Conservation (phyloP, 2,888 invertebrate genomes). For the Lasioglossum calceatum region DNA sequence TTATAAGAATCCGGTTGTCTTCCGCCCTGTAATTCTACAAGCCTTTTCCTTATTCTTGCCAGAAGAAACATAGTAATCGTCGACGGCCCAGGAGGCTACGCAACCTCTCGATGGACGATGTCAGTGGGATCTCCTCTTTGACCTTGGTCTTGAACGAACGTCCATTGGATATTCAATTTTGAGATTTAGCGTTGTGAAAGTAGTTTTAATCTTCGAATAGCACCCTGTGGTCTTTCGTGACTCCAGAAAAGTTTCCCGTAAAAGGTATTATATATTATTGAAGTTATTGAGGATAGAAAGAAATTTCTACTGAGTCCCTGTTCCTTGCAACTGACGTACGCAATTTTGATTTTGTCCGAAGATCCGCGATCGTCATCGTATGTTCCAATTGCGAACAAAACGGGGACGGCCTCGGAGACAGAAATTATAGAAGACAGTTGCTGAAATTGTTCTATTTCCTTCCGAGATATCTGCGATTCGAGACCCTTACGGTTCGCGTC, state of each 20-base stretch:
- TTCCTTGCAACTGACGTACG: background rate
- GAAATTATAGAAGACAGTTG: slow-evolving; percentile 9
- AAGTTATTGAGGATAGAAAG: background rate
- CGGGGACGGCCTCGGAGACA: too few species aligned
- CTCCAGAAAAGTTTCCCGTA: too few species aligned
- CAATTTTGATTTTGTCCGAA: background rate
- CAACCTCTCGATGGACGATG: background rate
- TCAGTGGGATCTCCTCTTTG: background rate
- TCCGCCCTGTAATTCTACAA: slow-evolving; percentile 67
- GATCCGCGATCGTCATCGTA: background rate
- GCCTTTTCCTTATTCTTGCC: slow-evolving; percentile 18
- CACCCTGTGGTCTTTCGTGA: background rate
- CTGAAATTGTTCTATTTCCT: slow-evolving; percentile 28
- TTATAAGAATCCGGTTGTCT: slow-evolving; percentile 72
- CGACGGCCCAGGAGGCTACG: background rate
- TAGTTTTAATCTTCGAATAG: background rate
- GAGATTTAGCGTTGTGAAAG: background rate
- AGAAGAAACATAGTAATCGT: background rate
- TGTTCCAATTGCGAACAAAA: background rate
- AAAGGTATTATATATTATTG: too few species aligned
- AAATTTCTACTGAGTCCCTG: background rate
- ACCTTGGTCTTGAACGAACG: background rate
- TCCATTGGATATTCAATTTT: background rate
- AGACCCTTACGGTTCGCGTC: slow-evolving; percentile 70
- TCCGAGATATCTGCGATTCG: slow-evolving; percentile 8